phyloP scores from a whole-genome alignment of 2,113 vertebrate genomes.

The Crotophaga sulcirostris region DNA sequence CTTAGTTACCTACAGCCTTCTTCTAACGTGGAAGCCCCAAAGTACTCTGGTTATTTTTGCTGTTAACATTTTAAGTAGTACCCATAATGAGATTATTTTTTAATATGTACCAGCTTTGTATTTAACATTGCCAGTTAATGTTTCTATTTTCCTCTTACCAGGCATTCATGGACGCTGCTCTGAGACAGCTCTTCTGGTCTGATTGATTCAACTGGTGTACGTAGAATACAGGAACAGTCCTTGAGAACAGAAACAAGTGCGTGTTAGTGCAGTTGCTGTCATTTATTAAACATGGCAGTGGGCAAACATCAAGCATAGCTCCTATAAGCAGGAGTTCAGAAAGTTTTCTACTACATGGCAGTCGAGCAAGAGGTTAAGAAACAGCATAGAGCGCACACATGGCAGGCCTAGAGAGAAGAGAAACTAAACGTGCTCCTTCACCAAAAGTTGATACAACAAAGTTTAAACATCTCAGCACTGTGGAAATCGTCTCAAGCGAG shows the following conservation, averaged over 20 bases:
- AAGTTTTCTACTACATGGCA: background rate
- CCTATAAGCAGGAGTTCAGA: background rate
- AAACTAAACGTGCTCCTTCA: background rate
- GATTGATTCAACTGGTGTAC: slow-evolving; percentile 90
- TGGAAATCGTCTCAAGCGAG: background rate
- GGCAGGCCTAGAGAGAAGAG: background rate
- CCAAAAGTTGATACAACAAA: background rate
- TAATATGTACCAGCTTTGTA: background rate
- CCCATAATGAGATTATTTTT: background rate
- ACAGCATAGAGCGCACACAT: background rate
- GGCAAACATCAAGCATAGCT: background rate
- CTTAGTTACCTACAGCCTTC: background rate
- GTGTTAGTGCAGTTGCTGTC: background rate
- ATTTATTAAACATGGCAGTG: background rate
- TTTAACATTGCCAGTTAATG: background rate
- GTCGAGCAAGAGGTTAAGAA: background rate
- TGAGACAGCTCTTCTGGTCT: slow-evolving; percentile 87
- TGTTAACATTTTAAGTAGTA: background rate
- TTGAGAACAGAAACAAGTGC: slow-evolving; percentile 57
- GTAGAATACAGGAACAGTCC: slow-evolving; percentile 97
- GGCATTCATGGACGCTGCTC: slow-evolving; percentile 81
- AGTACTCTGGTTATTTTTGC: background rate
- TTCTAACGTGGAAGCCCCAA: background rate
- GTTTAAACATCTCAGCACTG: background rate
- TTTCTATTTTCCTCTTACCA: slow-evolving; percentile 80